A percentile compares a stretch with the other conserved stretches of the same genome.
Evolutionary conservation across 2,113 vertebrate genomes (phyloP).

Genomic region (Hemiscyllium ocellatum): DNA sequence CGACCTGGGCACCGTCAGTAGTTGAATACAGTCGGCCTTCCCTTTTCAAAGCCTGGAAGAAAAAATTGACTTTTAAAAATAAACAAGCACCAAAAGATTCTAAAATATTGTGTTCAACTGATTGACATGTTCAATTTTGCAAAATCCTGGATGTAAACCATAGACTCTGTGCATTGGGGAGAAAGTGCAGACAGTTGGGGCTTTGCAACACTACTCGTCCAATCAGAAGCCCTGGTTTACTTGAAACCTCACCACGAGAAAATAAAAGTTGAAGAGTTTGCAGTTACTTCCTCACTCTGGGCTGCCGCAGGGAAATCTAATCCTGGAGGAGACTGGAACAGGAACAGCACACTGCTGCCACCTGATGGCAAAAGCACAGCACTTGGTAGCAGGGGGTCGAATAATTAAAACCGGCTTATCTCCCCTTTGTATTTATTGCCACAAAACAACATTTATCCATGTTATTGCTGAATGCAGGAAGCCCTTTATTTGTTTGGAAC

Average conservation of each 20-base stretch:
- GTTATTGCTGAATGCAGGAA: not conserved
- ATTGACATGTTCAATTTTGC: not conserved
- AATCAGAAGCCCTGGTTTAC: not conserved
- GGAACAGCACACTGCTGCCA: slow-evolving; percentile 4
- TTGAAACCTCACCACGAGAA: no score
- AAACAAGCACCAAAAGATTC: no score
- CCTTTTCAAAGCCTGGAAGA: no score
- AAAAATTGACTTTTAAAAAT: no score
- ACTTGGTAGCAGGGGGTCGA: not conserved
- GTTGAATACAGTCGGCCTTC: no score
- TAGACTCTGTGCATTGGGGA: not conserved
- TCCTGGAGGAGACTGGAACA: not conserved
- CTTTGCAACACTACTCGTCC: not conserved
- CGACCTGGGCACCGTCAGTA: no score
- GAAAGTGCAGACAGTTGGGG: not conserved
- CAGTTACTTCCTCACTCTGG: not conserved
- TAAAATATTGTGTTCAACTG: not conserved
- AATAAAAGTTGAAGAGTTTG: not conserved
- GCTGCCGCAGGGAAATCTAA: not conserved
- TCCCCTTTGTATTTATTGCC: not conserved
- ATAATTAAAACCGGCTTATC: not conserved
- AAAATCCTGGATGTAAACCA: not conserved
- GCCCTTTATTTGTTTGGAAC: not conserved
- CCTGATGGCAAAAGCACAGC: not conserved
- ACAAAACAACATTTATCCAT: not conserved